Evolutionary conservation across 2,113 vertebrate species (phyloP), one percentile per base, ranked within the genome.

Genomic region (Sialia sialis): DNA sequence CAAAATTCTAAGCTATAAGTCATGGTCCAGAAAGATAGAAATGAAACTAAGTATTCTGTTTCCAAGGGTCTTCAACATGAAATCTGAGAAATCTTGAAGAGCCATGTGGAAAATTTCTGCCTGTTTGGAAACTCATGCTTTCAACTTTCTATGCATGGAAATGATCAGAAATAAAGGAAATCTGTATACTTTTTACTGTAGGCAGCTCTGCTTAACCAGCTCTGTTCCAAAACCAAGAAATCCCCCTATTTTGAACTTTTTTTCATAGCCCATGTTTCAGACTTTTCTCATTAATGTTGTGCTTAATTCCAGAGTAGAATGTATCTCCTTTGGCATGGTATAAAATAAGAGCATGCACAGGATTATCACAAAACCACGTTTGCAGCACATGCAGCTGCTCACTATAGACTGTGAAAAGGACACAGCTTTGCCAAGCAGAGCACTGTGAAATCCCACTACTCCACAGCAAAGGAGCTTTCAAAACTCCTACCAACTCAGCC

Each of bases 31-130:
- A 84, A 36, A 76, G 18, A 21, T 1, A 88, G 34, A 94, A 92
- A 36, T 43, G 2, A 92, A 84, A 70, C 9, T 43, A 58, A 90
- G 15, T 62, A 90, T 64, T 73, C 15, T 41, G 18, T 15, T 90
- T 81, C 85, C 70, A 92, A 83, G 48, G 23, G 22, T 36, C 68
- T 73, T 95, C 44, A 85, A 36, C 60, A 56, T 16, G 39, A 85
- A 96, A 94, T 43, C 12, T 75, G 34, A 88, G 32, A 81, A 83
- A 69, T 63, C 13, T 69, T 75, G 36, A 93, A 55, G 30, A 48
- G 89, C n/a, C 44, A 32, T 39, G 36, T 96, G 82, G 84, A 96
- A 95, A 95, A 93, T 68, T 94, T 59, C 38, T 94, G 90, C 26
- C 27, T 76, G 38, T 43, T 80, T 93, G 25, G 52, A 95, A 96